Evolutionary conservation across 2,797 vertebrate genomes (phyloP).

Genomic region (Xiphophorus birchmanni): DNA sequence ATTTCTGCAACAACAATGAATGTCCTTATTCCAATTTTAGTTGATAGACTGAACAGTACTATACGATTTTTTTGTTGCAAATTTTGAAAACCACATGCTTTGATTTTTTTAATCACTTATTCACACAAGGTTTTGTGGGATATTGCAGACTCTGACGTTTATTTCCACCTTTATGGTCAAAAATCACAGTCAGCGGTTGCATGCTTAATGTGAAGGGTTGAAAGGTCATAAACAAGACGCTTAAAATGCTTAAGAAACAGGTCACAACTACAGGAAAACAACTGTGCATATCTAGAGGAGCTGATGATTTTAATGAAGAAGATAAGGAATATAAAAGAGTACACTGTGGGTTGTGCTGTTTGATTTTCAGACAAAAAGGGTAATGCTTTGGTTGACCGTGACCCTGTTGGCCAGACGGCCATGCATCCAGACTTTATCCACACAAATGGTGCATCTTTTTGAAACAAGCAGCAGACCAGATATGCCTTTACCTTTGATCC

Average conservation of each 20-base stretch:
- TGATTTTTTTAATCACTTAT: neutral
- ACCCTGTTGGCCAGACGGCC: slow-evolving; percentile 65
- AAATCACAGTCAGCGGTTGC: neutral
- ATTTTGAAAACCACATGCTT: neutral
- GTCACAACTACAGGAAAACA: slow-evolving; percentile 4
- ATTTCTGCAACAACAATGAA: too few species aligned
- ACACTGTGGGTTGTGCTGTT: neutral
- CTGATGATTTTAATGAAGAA: neutral
- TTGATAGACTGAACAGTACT: neutral
- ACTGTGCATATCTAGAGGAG: slow-evolving; percentile 12
- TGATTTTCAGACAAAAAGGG: slow-evolving; percentile 19
- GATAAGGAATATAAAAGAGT: neutral
- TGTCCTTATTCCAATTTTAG: neutral
- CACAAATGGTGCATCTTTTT: slow-evolving; percentile 50
- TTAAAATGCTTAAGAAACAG: neutral
- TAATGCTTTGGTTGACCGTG: slow-evolving; percentile 47
- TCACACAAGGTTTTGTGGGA: neutral
- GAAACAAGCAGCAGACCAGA: slow-evolving; percentile 40
- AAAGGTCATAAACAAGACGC: neutral
- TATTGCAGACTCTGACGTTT: neutral
- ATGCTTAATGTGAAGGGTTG: neutral
- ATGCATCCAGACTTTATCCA: slow-evolving; percentile 39
- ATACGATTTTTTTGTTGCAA: neutral
- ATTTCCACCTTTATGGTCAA: neutral
- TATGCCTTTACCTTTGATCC: slow-evolving; percentile 45